Percentiles rank a stretch among this genome's conserved stretches.
Conservation (phyloP, 2,113 vertebrate species). For the Pogona vitticeps region DNA sequence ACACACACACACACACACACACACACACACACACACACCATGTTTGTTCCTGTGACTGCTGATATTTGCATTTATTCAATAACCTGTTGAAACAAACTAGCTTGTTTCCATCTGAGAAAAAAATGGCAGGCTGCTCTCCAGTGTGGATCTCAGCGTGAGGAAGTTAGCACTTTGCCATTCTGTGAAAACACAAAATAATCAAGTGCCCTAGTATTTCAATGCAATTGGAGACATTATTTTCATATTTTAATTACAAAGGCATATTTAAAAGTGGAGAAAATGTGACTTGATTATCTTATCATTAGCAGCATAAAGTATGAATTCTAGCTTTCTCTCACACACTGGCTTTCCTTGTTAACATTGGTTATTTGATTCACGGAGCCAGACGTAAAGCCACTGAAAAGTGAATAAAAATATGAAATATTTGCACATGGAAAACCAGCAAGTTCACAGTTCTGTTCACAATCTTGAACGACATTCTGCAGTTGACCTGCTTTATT, state of each 20-base stretch:
- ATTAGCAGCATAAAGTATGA: too few species aligned
- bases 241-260: neutral
- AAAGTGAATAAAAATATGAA: too few species aligned
- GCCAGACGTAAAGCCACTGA: too few species aligned
- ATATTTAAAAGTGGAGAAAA: slow-evolving; percentile 20
- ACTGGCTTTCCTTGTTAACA: too few species aligned
- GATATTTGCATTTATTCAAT: slow-evolving; percentile 74
- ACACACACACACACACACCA: too few species aligned
- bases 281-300: slow-evolving; percentile 37
- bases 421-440: too few species aligned
- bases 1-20: too few species aligned
- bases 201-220: slow-evolving; percentile 38
- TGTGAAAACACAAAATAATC: slow-evolving; percentile 1
- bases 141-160: slow-evolving; percentile 61
- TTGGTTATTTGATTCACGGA: too few species aligned
- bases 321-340: too few species aligned
- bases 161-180: slow-evolving; percentile 62
- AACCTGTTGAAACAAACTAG: slow-evolving; percentile 70
- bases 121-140: slow-evolving; percentile 42
- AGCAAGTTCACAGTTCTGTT: too few species aligned
- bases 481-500: too few species aligned
- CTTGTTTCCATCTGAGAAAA: slow-evolving; percentile 64
- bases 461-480: too few species aligned
- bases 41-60: slow-evolving; percentile 70
- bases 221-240: neutral